A percentile compares a stretch with the other conserved stretches of the same genome.
These are phyloP conservation scores for Drosophila antonietae DNA, from an alignment of 2,888 invertebrate species.

Conservation along the genomic window DNA sequence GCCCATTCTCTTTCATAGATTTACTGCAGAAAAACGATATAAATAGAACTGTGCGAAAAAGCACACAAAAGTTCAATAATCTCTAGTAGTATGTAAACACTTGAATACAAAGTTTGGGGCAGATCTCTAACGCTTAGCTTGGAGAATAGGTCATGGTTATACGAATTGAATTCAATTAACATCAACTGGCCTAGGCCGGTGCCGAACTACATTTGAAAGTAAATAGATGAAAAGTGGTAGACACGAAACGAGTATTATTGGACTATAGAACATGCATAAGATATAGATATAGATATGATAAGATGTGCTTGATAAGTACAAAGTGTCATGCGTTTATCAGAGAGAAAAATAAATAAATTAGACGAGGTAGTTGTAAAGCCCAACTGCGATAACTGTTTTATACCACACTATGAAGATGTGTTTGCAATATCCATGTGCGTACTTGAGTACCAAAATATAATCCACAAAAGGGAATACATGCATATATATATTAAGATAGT, in stretches of 20 bases:
- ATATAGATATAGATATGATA: background rate
- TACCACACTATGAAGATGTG: no score
- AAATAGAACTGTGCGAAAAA: background rate
- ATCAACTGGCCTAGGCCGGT: background rate
- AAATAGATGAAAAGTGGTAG: background rate
- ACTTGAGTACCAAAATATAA: background rate
- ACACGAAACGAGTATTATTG: background rate
- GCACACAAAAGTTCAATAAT: background rate
- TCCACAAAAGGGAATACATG: background rate
- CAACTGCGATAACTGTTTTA: background rate
- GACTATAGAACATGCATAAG: background rate
- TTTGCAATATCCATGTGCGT: background rate
- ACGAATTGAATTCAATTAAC: background rate
- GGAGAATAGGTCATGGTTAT: conserved; percentile 21
- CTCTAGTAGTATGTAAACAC: background rate
- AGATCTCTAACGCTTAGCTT: background rate
- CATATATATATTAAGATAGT: no score
- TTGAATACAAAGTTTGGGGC: background rate
- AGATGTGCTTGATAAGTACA: background rate
- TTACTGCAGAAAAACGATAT: background rate
- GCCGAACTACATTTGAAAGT: background rate
- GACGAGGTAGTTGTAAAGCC: background rate
- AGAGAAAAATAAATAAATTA: background rate
- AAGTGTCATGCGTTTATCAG: background rate
- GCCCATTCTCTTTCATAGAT: background rate